Percentiles rank a stretch among this genome's conserved stretches.
phyloP scores from a whole-genome alignment of 2,888 invertebrate genomes.

The Spialia ferax region DNA sequence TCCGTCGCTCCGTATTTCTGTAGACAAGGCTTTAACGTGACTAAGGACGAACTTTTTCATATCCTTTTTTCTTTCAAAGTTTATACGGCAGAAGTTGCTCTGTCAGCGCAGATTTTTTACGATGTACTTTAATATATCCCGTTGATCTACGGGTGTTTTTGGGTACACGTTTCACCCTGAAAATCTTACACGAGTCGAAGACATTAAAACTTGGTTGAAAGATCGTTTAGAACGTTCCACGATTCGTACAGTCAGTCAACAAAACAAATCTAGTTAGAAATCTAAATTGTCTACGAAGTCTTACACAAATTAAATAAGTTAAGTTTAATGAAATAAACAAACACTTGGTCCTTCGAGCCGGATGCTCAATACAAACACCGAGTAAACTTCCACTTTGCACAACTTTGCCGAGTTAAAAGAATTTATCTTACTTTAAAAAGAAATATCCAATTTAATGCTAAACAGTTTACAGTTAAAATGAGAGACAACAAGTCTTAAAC shows the following conservation, averaged over 20 bases:
- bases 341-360: conserved; percentile 31
- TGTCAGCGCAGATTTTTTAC: conserved; percentile 33
- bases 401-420: conserved; percentile 28
- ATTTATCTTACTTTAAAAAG: conserved; percentile 39
- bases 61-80: conserved; percentile 34
- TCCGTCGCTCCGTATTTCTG: conserved; percentile 8
- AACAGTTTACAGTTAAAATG: conserved; percentile 34
- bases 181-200: conserved; percentile 13
- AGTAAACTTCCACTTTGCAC: conserved; percentile 23
- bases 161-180: conserved; percentile 10
- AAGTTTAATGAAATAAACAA: conserved; percentile 23
- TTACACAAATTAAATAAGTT: conserved; percentile 14
- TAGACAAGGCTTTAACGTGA: conserved; percentile 13
- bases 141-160: conserved; percentile 16
- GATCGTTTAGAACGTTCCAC: background rate
- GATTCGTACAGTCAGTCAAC: background rate
- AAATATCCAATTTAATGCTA: conserved; percentile 36
- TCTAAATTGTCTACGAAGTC: background rate
- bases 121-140: conserved; percentile 26
- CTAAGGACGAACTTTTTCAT: conserved; percentile 28
- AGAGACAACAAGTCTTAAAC: conserved; percentile 35
- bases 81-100: conserved; percentile 28
- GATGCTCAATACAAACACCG: conserved; percentile 22
- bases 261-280: background rate
- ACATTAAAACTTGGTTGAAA: conserved; percentile 11